Base-by-base conservation (phyloP, 2,888 invertebrate species). In the Gasteruption jaculator region DNA sequence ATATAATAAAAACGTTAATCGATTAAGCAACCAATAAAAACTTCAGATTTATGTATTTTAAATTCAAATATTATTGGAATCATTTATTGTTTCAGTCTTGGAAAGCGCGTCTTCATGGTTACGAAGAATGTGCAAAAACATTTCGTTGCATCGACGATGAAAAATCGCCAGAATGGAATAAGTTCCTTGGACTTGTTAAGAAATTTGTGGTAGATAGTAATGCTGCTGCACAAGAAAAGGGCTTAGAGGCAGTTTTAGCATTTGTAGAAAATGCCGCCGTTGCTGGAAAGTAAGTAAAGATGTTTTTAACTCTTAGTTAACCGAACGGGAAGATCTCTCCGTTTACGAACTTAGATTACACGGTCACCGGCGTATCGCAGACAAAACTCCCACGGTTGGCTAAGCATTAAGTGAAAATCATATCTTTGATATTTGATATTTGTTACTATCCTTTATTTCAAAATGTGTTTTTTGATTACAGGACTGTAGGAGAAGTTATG, bases 121-220 rank as follows among this genome's bases (percentile, higher is more conserved):
- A 95, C 60, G 94, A 95, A 71, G 94, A 94, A 69, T 88, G 91
- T 0, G 81, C 86, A 5, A 94, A 91, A 68, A 75, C 89, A 11
- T 95, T 96, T 71, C 81, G 83, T 50, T 84, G 85, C 63, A 84
- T 91, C 54, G 87, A 86, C 61, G 92, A 93, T 74, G 94, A 94
- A 64, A 95, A 95, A 68, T 89, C 91, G 25, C 83, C 90, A 0
- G 95, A 95, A 68, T 96, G 94, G 83, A 84, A 81, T 57, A 94
- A 92, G 72, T 97, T 85, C 72, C 73, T 90, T 8, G 90, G 91
- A 6, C 74, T 94, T 31, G 82, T 97, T 22, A 94, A 94, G 69
- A 95, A 95, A 72, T 93, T 96, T 79, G 93, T 94, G 0, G 75
- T 81, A 1, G 96, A 97, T 68, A 89, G 86, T 58, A 95, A 97